A percentile compares a stretch with the other conserved stretches of the same genome.
These are phyloP conservation scores for Paramacrobiotus metropolitanus DNA, from an alignment of 1,140 invertebrate genomes.

Conservation along the genomic window DNA sequence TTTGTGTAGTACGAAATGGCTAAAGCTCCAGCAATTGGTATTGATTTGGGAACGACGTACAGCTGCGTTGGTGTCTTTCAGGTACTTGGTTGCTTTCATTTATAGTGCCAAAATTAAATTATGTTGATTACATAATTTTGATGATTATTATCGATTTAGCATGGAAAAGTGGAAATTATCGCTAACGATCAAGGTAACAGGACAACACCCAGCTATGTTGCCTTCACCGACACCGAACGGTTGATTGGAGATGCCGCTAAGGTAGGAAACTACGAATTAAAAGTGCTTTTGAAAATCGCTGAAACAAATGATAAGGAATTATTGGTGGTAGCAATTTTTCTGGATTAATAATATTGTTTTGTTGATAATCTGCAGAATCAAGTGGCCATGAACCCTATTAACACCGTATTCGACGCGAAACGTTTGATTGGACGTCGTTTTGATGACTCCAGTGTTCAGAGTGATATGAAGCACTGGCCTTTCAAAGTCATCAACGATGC, in stretches of 20 bases:
- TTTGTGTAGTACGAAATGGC: too few relatives aligned
- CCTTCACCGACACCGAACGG: conserved; percentile 47
- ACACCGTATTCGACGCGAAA: conserved; percentile 51
- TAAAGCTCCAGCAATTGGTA: conserved; percentile 17
- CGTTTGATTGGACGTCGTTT: conserved; percentile 46
- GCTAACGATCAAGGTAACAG: conserved; percentile 34
- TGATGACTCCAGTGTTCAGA: conserved; percentile 42
- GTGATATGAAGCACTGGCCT: conserved; percentile 35
- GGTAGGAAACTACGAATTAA: not conserved
- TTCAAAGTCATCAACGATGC: conserved; percentile 23
- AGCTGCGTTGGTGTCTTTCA: conserved; percentile 72
- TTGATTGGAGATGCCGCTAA: conserved; percentile 47
- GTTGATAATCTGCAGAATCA: conserved; percentile 25
- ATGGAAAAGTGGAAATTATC: conserved; percentile 33
- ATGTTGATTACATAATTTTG: conserved; percentile 18
- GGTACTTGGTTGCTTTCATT: conserved; percentile 15
- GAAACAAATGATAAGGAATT: not conserved
- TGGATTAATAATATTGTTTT: not conserved
- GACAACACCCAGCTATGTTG: conserved; percentile 31
- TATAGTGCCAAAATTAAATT: conserved; percentile 16
- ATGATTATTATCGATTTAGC: conserved; percentile 14
- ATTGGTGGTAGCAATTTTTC: too few relatives aligned
- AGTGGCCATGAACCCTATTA: conserved; percentile 60
- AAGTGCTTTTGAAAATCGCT: not conserved
- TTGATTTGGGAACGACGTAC: conserved; percentile 47